A percentile compares a stretch with the other conserved stretches of the same genome.
Conservation (phyloP, 2,888 invertebrate species). For the Meandrusa payeni region DNA sequence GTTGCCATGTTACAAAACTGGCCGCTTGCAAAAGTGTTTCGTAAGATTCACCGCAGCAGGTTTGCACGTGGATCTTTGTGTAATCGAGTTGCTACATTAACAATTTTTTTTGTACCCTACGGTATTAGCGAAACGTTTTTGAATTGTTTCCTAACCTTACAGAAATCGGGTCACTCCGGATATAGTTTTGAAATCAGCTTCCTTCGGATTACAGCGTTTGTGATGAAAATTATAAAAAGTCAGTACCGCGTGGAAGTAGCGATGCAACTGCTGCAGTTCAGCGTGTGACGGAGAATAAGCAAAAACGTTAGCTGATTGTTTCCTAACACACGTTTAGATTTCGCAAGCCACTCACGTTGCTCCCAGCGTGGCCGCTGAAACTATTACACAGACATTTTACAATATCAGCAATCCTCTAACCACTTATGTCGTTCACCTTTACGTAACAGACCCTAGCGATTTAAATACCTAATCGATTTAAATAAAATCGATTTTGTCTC, state of each 20-base stretch:
- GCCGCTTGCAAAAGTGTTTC: conserved; percentile 60
- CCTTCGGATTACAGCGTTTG: conserved; percentile 32
- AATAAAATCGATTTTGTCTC: conserved; percentile 30
- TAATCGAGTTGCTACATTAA: conserved; percentile 61
- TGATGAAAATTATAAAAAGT: background rate
- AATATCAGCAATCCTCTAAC: conserved; percentile 35
- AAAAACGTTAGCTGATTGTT: conserved; percentile 33
- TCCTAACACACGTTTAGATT: conserved; percentile 32
- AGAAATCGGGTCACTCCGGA: conserved; percentile 58
- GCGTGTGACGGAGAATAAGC: conserved; percentile 35
- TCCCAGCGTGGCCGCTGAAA: conserved; percentile 37
- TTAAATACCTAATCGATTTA: conserved; percentile 29
- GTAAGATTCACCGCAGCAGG: conserved; percentile 62
- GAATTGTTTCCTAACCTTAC: conserved; percentile 61
- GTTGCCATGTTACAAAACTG: conserved; percentile 54
- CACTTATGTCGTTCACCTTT: conserved; percentile 42
- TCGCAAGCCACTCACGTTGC: conserved; percentile 51
- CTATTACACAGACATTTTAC: conserved; percentile 31
- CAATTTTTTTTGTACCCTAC: conserved; percentile 58
- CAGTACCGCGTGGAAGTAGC: background rate
- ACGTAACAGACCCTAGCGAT: conserved; percentile 32
- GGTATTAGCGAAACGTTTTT: conserved; percentile 61
- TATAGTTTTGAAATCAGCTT: conserved; percentile 56
- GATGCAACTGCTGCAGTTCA: conserved; percentile 22
- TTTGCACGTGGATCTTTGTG: conserved; percentile 66